Conservation (phyloP, 2,888 invertebrate genomes). For the Harpalus rufipes region DNA sequence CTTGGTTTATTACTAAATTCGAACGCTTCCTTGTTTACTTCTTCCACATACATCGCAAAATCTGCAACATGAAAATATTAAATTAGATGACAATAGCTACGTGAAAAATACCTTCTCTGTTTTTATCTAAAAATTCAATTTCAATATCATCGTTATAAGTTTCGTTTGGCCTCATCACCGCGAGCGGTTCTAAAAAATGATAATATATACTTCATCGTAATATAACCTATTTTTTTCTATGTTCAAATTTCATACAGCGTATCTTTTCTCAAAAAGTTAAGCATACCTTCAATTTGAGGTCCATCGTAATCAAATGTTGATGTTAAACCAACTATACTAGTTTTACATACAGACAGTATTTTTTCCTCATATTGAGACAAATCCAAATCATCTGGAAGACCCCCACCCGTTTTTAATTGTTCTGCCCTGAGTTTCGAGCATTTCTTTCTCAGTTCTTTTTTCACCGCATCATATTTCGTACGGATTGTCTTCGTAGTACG, state of each 20-base stretch:
- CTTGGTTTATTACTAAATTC: too few species aligned
- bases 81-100: too few species aligned
- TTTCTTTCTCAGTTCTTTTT: not conserved
- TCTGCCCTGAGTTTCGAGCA: not conserved
- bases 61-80: too few species aligned
- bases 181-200: conserved; percentile 15
- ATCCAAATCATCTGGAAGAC: not conserved
- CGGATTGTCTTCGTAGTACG: too few species aligned
- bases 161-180: conserved; percentile 1
- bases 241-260: not conserved
- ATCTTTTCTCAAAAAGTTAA: not conserved
- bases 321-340: not conserved
- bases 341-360: conserved; percentile 16
- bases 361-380: conserved; percentile 10
- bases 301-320: conserved; percentile 2
- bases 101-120: too few species aligned
- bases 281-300: conserved; percentile 11
- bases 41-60: too few species aligned
- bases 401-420: not conserved
- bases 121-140: not conserved
- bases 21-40: too few species aligned
- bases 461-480: too few species aligned
- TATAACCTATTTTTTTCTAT: not conserved
- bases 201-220: conserved; percentile 6
- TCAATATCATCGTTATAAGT: not conserved